A percentile compares a stretch with the other conserved stretches of the same genome.
phyloP scores from a whole-genome alignment of 2,797 vertebrate genomes.

The Coccyzus lansbergi region DNA sequence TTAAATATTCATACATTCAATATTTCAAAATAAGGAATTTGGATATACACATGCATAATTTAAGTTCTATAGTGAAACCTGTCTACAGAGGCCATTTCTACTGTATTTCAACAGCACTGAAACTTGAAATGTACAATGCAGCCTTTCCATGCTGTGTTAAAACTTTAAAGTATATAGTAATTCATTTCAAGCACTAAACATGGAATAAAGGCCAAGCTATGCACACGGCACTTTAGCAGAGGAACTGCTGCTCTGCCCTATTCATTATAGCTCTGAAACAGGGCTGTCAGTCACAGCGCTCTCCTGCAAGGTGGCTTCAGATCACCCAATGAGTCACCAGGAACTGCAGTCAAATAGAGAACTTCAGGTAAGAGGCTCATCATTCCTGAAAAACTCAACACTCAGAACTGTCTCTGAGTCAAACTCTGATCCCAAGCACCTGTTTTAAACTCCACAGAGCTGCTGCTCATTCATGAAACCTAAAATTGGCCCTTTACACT shows the following conservation, averaged over 20 bases:
- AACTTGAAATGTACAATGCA: conserved; percentile 71
- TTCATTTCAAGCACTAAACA: conserved; percentile 65
- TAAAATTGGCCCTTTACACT: neutral
- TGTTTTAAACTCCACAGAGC: neutral
- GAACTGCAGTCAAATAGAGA: neutral
- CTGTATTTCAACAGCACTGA: conserved; percentile 71
- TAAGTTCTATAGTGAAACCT: conserved; percentile 79
- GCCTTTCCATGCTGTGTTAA: conserved; percentile 54
- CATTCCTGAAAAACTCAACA: neutral
- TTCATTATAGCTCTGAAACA: neutral
- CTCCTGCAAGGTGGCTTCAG: neutral
- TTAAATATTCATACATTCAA: conserved; percentile 81
- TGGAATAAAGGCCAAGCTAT: conserved; percentile 47
- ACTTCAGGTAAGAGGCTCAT: neutral
- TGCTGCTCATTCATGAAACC: neutral
- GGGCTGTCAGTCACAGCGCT: neutral
- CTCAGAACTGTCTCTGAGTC: neutral
- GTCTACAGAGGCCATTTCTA: conserved; percentile 77
- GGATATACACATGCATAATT: conserved; percentile 77
- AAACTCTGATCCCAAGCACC: neutral
- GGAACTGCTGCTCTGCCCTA: conserved; percentile 10
- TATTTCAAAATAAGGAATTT: conserved; percentile 82
- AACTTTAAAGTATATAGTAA: conserved; percentile 67
- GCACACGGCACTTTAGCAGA: conserved; percentile 9
- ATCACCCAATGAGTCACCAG: neutral